Conservation (phyloP, 2,888 invertebrate species). For the Acleris cristana region DNA sequence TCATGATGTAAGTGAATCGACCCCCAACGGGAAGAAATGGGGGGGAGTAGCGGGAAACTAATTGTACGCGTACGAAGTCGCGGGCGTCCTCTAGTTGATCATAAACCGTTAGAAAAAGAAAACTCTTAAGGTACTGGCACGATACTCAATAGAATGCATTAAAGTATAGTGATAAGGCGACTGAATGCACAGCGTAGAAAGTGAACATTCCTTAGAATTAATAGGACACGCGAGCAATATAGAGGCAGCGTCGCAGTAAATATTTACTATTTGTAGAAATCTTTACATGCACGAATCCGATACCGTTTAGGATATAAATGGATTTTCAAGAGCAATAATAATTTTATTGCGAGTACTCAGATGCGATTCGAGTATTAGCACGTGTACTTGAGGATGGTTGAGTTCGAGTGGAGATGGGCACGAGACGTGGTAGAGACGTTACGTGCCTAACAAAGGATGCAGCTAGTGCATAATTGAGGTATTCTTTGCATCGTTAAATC, state of each 20-base stretch:
- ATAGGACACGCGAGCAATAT: conserved; percentile 36
- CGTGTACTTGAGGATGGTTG: conserved; percentile 51
- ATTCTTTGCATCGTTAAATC: too few relatives aligned
- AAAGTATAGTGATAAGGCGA: conserved; percentile 29
- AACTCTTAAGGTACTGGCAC: background rate
- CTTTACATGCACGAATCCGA: conserved; percentile 6
- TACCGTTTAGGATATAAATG: background rate
- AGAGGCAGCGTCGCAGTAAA: conserved; percentile 16
- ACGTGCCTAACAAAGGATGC: conserved; percentile 56
- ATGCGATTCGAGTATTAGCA: conserved; percentile 39
- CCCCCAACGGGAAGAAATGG: too few relatives aligned
- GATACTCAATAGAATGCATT: conserved; percentile 12
- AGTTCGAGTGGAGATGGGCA: conserved; percentile 48
- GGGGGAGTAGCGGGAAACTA: too few relatives aligned
- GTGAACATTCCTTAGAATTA: conserved; percentile 37
- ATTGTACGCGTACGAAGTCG: too few relatives aligned
- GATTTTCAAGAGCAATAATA: background rate
- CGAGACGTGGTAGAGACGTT: conserved; percentile 62
- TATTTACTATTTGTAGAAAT: conserved; percentile 22
- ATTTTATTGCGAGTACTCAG: too few relatives aligned
- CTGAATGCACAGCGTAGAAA: conserved; percentile 35
- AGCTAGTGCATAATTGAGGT: conserved; percentile 10
- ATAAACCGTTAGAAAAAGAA: background rate
- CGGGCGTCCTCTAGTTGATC: too few relatives aligned
- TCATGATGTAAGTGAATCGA: too few relatives aligned